phyloP scores from a whole-genome alignment of 2,888 invertebrate species.

The Nemoura dubitans region DNA sequence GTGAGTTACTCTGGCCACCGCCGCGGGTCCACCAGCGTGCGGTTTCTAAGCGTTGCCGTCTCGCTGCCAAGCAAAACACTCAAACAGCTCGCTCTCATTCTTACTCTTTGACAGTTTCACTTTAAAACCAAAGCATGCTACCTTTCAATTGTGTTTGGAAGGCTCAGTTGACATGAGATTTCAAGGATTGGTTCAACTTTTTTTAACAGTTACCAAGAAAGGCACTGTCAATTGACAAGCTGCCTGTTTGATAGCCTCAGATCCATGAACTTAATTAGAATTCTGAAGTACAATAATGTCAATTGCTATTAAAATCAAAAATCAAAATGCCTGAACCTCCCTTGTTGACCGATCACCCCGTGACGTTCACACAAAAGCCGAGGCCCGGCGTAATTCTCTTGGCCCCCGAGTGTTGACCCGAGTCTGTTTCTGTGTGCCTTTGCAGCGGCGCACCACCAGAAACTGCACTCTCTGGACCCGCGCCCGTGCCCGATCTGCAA shows the following conservation, averaged over 20 bases:
- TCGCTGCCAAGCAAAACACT: slow-evolving; percentile 3
- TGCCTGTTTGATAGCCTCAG: no score
- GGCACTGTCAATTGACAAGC: no score
- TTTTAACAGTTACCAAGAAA: no score
- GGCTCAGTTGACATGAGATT: no score
- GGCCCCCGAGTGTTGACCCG: not conserved
- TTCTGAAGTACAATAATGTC: no score
- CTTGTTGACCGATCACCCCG: no score
- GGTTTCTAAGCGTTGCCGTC: not conserved
- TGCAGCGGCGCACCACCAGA: slow-evolving; percentile 63
- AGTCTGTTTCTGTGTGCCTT: slow-evolving; percentile 53
- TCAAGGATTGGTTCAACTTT: no score
- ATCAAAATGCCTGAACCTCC: no score
- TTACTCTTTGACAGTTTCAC: not conserved
- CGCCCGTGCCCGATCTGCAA: slow-evolving; percentile 72
- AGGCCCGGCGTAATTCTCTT: not conserved
- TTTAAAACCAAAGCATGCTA: not conserved
- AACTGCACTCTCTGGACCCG: slow-evolving; percentile 65
- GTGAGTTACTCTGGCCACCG: slow-evolving; percentile 53
- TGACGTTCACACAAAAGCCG: no score
- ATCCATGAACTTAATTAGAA: no score
- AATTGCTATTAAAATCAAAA: no score
- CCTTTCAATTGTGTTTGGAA: not conserved
- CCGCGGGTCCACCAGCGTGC: slow-evolving; percentile 8
- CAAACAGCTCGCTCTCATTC: not conserved